Base-by-base conservation (phyloP, 2,113 vertebrate species). In the Pao palembangensis region DNA sequence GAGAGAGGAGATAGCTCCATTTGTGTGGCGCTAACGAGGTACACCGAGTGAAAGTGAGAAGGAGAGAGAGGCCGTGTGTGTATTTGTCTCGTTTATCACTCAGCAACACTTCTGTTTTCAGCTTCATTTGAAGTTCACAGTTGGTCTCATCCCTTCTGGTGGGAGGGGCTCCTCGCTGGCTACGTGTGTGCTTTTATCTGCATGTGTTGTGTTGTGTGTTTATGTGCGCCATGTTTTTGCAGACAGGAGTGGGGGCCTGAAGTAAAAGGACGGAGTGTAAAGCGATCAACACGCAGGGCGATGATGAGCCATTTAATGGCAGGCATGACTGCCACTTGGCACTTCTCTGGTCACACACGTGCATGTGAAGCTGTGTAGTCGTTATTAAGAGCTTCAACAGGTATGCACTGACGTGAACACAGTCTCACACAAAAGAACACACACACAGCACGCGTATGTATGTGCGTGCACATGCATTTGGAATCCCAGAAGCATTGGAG, bases 1-100 rank as follows among this genome's bases (percentile, higher is more conserved):
- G 41, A 63, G 63, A 58, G 61, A 69, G 67, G 72, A 66, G 69
- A 85, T 63, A 58, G 77, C 77, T 81, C 58, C 67, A 67, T 83
- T 78, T 79, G 53, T 79, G 75, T 67, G 21, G 57, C 56, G 67
- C 73, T 86, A 87, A 80, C 80, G 74, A 79, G 73, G 66, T 50
- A 71, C 34, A 38, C 34, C 1, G 61, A 73, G 73, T 52, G 5
- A 70, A 51, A 51, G 61, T 34, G 38, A 58, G 59, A 70, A 55
- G 51, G 17, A 12, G 42, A 42, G 28, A 71, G 61, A 50, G 61
- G 58, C 60, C 52, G 12, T 49, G 77, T 46, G 49, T 77, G 61
- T 62, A 71, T 84, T 84, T 79, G 72, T 85, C 74, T 87, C 82
- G 83, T 87, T 85, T 76, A 83, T 89, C 82, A 85, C 73, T 81